Conservation (phyloP, 2,797 vertebrate species). For the Tenualosa thibaudeaui region DNA sequence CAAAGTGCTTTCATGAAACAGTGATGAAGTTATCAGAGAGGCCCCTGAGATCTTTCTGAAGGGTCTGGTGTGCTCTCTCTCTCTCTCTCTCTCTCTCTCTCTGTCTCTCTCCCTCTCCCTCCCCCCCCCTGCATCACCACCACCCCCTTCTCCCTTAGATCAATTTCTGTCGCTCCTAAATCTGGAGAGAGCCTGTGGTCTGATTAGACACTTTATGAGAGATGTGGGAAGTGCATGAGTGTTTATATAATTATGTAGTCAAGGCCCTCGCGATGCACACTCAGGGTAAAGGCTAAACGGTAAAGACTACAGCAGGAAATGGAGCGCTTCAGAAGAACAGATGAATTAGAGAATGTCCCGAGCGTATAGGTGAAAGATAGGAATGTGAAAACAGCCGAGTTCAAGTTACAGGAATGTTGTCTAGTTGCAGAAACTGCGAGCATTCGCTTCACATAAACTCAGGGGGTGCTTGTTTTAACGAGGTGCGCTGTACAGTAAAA, state of each 20-base stretch:
- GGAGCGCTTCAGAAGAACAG: neutral
- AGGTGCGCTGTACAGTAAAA: neutral
- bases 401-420: neutral
- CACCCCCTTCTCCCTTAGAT: neutral
- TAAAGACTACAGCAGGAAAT: neutral
- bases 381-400: neutral
- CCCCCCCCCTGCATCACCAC: neutral
- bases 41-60: neutral
- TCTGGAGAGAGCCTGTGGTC: neutral
- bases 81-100: neutral
- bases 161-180: neutral
- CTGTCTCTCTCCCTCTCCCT: neutral
- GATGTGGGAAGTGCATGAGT: neutral
- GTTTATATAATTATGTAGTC: neutral
- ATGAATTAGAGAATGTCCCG: neutral
- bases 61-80: neutral
- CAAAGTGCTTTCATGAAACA: neutral
- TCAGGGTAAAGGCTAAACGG: neutral
- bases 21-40: conserved; percentile 10
- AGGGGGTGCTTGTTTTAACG: neutral
- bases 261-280: neutral
- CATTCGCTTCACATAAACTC: neutral
- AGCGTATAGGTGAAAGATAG: neutral
- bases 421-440: neutral
- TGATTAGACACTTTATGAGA: neutral